Evolutionary conservation across 1,140 invertebrate genomes (phyloP), one percentile per base, ranked within the genome.

Genomic region (Drosophila bocki): DNA sequence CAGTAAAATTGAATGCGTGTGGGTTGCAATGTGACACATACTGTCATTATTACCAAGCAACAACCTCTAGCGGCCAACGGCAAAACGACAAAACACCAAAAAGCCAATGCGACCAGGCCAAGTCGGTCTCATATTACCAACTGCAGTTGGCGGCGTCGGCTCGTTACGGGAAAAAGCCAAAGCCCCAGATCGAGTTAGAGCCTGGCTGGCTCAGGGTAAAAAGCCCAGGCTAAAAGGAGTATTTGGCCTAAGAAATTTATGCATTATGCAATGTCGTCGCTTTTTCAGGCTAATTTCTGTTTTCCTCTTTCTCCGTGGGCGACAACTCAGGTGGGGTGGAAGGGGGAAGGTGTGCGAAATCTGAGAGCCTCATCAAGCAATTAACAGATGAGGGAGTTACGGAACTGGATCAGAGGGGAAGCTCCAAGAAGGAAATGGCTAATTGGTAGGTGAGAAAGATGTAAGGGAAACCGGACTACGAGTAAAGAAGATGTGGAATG

Each of bases 1-100:
- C 85, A 79, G 70, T 90, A 79, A 88, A 90, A 90, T 87, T 90
- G 85, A 90, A 88, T 88, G 85, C 85, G 85, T 90, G 85, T 90
- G 85, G 85, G 85, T 90, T 90, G 85, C 85, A 90, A 90, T 90
- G 85, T 90, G 85, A 90, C 85, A 90, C 85, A 90, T 90, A 90
- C 85, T 90, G 85, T 90, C 85, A 90, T 90, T 90, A 90, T 90
- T 90, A 90, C 81, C 85, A 84, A 64, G 60, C 81, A 88, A 75
- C 84, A 81, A 87, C 80, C 83, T 78, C 71, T 67, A 79, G 71
- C 82, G 75, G 78, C 78, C 76, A 74, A 67, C 76, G 62, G 57
- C 78, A 78, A 78, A 77, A 59, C 63, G 57, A 51, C 64, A 75
- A 78, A 58, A 59, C 72, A 41, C 37, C 72, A 57, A 68, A 78